A percentile compares a stretch with the other conserved stretches of the same genome.
phyloP scores from a whole-genome alignment of 2,888 invertebrate species.

The Synanthedon vespiformis region DNA sequence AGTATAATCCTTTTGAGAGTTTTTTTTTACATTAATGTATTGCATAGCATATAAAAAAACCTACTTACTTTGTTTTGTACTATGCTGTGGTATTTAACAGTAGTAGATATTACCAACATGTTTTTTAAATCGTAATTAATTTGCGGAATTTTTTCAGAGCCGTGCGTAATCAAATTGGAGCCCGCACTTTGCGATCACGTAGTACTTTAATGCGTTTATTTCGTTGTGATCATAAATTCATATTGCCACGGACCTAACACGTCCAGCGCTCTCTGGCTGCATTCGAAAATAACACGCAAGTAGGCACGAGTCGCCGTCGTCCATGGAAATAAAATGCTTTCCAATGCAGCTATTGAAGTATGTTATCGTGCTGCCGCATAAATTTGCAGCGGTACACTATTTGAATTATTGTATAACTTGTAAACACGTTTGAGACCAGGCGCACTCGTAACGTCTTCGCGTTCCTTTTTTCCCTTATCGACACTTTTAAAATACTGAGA shows the following conservation, averaged over 20 bases:
- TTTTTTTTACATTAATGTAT: too few relatives aligned
- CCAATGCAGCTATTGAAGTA: slow-evolving; percentile 63
- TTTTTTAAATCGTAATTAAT: too few relatives aligned
- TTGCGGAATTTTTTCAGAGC: too few relatives aligned
- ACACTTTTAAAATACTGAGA: slow-evolving; percentile 25
- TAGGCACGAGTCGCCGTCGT: slow-evolving; percentile 29
- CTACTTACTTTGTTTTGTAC: too few relatives aligned
- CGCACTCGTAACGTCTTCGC: slow-evolving; percentile 35
- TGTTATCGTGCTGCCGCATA: slow-evolving; percentile 62
- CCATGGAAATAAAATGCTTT: slow-evolving; percentile 64
- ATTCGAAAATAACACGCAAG: slow-evolving; percentile 45
- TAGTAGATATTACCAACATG: too few relatives aligned
- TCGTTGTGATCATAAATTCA: slow-evolving; percentile 59
- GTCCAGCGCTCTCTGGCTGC: slow-evolving; percentile 38
- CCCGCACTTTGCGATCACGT: slow-evolving; percentile 42
- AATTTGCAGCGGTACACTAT: slow-evolving; percentile 58
- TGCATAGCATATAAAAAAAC: too few relatives aligned
- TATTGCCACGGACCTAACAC: slow-evolving; percentile 49
- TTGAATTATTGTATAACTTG: slow-evolving; percentile 68
- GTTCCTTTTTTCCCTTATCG: slow-evolving; percentile 12
- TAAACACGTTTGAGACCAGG: slow-evolving; percentile 56
- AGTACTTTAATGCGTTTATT: slow-evolving; percentile 51
- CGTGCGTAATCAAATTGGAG: slow-evolving; percentile 48
- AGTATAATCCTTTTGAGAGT: too few relatives aligned
- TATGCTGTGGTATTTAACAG: too few relatives aligned